Base-by-base conservation (phyloP, 2,113 vertebrate species). In the Xyliphius kryptos region DNA sequence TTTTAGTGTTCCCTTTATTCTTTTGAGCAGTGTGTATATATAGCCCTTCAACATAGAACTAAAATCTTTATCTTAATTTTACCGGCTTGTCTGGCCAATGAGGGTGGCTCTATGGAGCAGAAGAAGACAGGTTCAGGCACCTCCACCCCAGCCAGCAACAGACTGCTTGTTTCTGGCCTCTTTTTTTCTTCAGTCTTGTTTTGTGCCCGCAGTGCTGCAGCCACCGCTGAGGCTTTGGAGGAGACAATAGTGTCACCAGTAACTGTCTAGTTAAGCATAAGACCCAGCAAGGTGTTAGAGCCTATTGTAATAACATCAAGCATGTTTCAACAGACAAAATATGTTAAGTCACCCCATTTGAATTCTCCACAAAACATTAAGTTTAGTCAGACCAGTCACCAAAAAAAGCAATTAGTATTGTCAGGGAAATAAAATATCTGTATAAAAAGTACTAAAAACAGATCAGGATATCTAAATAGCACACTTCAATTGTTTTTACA, bases 111-210 rank as follows among this genome's bases (percentile, higher is more conserved):
- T 67, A 98, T 91, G n/a, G 95, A 93, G 79, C 96, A 99, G 80
- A 99, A 99, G 83, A 97, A 99, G 44, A 99, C 96, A 0, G 96
- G 94, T 7, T 98, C 92, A n/a, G 95, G 95, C 47, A 99, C 70
- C 70, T 99, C 94, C 56, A 99, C 91, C 0, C 92, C 92, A 1
- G 93, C 93, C 26, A 99, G 79, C 6, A 95, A 59, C 56, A 92
- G 83, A 41, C 65, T 86, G 55, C 78, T 78, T 0, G 32, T 2
- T 0, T 82, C 83, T 48, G 5, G 22, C 4, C 14, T 59, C 2
- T 40, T 72, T 10, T 67, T 56, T 36, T 17, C 76, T 63, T 73
- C 69, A 0, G 22, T 2, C 6, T 80, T 78, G 2, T 53, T 74
- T 20, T 79, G 76, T 1, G 90, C 90, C 55, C 73, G 76, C 1